These are phyloP conservation scores for Corydoras sp. DNA, from an alignment of 2,113 vertebrate species.

Conservation along the genomic window DNA sequence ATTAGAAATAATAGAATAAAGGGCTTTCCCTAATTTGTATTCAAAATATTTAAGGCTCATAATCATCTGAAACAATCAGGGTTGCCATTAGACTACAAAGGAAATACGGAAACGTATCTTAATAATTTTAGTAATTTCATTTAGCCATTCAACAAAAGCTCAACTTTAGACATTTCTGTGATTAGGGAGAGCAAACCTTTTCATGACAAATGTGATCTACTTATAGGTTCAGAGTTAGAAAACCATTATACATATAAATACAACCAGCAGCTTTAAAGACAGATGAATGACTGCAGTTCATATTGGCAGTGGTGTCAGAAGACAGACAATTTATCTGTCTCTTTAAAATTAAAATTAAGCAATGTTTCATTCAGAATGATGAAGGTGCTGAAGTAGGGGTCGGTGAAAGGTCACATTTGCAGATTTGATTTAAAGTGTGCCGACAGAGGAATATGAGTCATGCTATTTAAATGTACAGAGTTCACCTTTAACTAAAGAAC, in stretches of 20 bases:
- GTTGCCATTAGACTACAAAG: no score
- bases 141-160: no score
- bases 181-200: no score
- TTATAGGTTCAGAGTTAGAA: no score
- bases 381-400: neutral
- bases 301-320: neutral
- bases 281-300: neutral
- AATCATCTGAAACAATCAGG: no score
- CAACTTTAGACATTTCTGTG: no score
- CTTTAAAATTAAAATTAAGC: slow-evolving; percentile 10
- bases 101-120: no score
- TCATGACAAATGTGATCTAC: no score
- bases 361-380: slow-evolving; percentile 2
- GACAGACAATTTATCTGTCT: neutral
- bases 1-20: no score
- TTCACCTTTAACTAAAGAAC: neutral
- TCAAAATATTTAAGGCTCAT: no score
- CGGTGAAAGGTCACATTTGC: slow-evolving; percentile 9
- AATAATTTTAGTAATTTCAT: no score
- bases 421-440: neutral
- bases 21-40: no score
- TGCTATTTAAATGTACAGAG: neutral
- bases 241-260: neutral
- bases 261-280: neutral
- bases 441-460: neutral